These are phyloP conservation scores for Acleris emargana DNA, from an alignment of 2,888 invertebrate genomes.

Conservation along the genomic window DNA sequence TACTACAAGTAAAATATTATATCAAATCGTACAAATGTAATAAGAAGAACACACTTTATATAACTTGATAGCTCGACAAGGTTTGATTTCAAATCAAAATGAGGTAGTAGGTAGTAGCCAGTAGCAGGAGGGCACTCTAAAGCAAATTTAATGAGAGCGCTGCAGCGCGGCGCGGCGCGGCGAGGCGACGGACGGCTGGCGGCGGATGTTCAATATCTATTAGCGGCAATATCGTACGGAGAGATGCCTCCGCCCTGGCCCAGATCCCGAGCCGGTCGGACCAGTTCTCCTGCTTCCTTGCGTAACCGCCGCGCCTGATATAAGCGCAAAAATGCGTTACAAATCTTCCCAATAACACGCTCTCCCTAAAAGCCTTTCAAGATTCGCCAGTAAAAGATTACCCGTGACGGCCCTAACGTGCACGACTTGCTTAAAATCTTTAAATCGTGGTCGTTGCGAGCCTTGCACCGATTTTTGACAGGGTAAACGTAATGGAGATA, in stretches of 20 bases:
- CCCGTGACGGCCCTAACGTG: conserved; percentile 51
- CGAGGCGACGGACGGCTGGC: conserved; percentile 50
- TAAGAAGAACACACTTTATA: neutral
- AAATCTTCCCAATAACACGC: conserved; percentile 70
- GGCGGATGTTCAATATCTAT: conserved; percentile 72
- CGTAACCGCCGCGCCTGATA: conserved; percentile 64
- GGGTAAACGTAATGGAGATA: conserved; percentile 60
- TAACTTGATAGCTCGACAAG: neutral
- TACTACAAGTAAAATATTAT: no score
- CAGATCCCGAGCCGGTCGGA: conserved; percentile 77
- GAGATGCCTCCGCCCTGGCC: conserved; percentile 81
- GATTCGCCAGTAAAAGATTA: conserved; percentile 69
- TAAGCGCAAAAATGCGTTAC: conserved; percentile 79
- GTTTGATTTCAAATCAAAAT: neutral
- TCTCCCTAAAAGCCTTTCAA: conserved; percentile 74
- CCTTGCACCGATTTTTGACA: conserved; percentile 71
- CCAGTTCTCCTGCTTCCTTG: conserved; percentile 78
- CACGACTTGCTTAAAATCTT: conserved; percentile 51
- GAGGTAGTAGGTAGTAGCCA: neutral
- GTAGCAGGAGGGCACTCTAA: conserved; percentile 41
- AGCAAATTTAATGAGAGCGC: conserved; percentile 50
- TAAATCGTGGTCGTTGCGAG: conserved; percentile 60
- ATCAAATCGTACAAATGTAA: neutral
- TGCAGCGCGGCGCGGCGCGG: conserved; percentile 46
- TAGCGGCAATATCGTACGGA: conserved; percentile 75